Evolutionary conservation across 2,888 invertebrate genomes (phyloP), one percentile per base, ranked within the genome.

Genomic region (Trimorus sp.): DNA sequence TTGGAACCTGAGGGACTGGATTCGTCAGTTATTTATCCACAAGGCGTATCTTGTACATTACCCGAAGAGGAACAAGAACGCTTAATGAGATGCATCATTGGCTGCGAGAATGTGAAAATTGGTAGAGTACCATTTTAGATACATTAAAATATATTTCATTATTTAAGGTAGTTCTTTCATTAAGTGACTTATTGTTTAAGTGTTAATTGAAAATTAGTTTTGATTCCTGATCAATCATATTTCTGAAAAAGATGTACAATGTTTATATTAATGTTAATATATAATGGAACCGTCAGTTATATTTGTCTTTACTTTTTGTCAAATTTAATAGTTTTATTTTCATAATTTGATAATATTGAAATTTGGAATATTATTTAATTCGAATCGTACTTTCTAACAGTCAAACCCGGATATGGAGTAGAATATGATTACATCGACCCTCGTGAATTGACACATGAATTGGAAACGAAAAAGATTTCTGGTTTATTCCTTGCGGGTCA

Each of bases 371-470:
- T n/a, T n/a, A n/a, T n/a, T n/a, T n/a, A n/a, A n/a, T n/a, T n/a
- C n/a, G n/a, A n/a, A n/a, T n/a, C n/a, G n/a, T n/a, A n/a, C n/a
- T n/a, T n/a, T n/a, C 49, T 38, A 53, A 48, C 14, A 88, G 90
- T 86, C 4, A 88, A 69, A 78, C 86, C 87, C 88, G 93, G 94
- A 0, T 97, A 97, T 91, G 97, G 97, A 0, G 97, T 98, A 0
- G 96, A 96, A 88, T 98, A 98, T 89, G 97, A 98, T 90, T 97
- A 93, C 89, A 95, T 98, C 48, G 97, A 98, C 92, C 97, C 98
- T 0, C 93, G 96, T 70, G 97, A 98, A 92, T 89, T 98, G 26
- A 94, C 93, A 74, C 92, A 93, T 1, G 94, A 94, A 4, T 92
- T 98, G 71, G 97, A 98, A 92, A 96, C 97, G 0, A 94, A 94